A percentile compares a stretch with the other conserved stretches of the same genome.
Evolutionary conservation across 2,888 invertebrate genomes (phyloP).

Genomic region (Drosophila planitibia): DNA sequence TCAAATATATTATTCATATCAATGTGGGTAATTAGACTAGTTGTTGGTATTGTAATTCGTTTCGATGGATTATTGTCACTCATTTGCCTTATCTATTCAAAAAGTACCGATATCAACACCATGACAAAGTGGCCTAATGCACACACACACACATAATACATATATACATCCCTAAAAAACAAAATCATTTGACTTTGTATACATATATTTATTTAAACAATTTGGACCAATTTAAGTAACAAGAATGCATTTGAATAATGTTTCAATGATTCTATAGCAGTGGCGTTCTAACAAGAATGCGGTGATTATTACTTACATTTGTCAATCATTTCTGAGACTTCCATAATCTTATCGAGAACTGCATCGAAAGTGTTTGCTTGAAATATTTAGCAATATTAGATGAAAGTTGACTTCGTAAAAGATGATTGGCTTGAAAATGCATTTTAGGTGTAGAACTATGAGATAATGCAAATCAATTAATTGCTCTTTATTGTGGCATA

Average conservation of each 20-base stretch:
- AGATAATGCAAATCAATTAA: neutral
- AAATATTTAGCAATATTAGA: neutral
- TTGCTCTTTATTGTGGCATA: neutral
- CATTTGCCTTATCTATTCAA: conserved; percentile 9
- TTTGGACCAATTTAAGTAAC: neutral
- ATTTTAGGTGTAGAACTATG: neutral
- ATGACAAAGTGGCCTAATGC: neutral
- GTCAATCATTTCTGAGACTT: neutral
- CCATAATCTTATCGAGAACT: neutral
- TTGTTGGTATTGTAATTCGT: conserved; percentile 77
- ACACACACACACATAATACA: neutral
- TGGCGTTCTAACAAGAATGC: neutral
- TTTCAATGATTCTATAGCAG: neutral
- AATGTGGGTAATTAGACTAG: conserved; percentile 73
- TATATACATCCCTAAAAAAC: neutral
- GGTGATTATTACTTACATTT: neutral
- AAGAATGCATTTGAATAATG: neutral
- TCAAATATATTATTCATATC: conserved; percentile 64
- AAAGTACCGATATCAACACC: neutral
- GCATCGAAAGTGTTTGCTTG: neutral
- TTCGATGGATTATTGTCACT: conserved; percentile 72
- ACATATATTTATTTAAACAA: neutral
- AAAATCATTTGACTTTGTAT: neutral
- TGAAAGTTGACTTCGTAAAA: neutral
- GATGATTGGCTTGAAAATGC: neutral